phyloP scores from a whole-genome alignment of 2,888 invertebrate genomes.

The Melinaea menophilus region DNA sequence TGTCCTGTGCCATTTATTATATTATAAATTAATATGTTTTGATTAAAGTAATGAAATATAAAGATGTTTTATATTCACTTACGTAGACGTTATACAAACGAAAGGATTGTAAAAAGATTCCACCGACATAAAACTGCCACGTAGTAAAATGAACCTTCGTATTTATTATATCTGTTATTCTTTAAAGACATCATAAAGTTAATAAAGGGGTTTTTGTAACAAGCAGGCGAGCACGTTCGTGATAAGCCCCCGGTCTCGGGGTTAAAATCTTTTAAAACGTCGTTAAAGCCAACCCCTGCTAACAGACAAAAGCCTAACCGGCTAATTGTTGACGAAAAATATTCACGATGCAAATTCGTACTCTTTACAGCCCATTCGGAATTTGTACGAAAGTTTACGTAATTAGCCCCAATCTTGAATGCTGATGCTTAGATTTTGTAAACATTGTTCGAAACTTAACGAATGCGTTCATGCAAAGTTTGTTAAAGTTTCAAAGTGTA shows the following conservation, averaged over 20 bases:
- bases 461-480: slow-evolving; percentile 19
- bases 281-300: slow-evolving; percentile 72
- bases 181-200: slow-evolving; percentile 73
- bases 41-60: not conserved
- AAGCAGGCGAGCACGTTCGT: slow-evolving; percentile 64
- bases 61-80: not conserved
- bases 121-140: slow-evolving; percentile 55
- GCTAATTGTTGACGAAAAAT: slow-evolving; percentile 77
- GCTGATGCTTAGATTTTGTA: slow-evolving; percentile 32
- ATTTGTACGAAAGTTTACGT: slow-evolving; percentile 73
- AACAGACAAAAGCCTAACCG: slow-evolving; percentile 69
- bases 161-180: slow-evolving; percentile 74
- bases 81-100: slow-evolving; percentile 18
- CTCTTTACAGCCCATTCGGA: slow-evolving; percentile 74
- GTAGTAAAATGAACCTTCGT: slow-evolving; percentile 61
- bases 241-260: slow-evolving; percentile 67
- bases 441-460: slow-evolving; percentile 30
- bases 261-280: slow-evolving; percentile 76
- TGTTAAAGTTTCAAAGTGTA: not conserved
- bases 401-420: slow-evolving; percentile 50
- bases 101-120: slow-evolving; percentile 58
- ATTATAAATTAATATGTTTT: not conserved
- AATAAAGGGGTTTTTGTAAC: slow-evolving; percentile 75
- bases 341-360: slow-evolving; percentile 75
- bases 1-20: not conserved